Base-by-base conservation (phyloP, 1,140 invertebrate genomes). In the Oppia nitens region DNA sequence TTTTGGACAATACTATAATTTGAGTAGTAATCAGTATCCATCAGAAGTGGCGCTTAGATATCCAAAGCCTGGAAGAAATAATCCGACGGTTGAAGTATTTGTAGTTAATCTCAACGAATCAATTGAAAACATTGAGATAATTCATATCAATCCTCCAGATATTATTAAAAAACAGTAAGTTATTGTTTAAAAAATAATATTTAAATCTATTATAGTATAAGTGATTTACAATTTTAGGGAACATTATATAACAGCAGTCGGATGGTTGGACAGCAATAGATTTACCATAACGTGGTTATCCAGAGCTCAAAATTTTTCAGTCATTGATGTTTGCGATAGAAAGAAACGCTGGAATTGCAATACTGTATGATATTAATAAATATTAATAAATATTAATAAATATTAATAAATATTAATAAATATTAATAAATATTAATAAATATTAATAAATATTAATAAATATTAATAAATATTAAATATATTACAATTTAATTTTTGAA, bases 281-380 rank as follows among this genome's bases (percentile, higher is more conserved):
- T 58, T 73, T 20, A 29, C 68, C 4, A 65, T 72, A 4, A 64
- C 65, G 3, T 74, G 71, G 71, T 47, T 69, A 26, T 69, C 68
- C 47, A 61, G 71, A 54, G 48, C 61, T n/a, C 73, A 75, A 64
- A 75, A 73, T 57, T 63, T 66, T 14, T 69, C 72, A 6, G 65
- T 71, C 9, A 57, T 75, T 9, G 72, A 66, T 21, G 62, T 74
- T 14, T 76, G 74, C 62, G 47, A 56, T 24, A 54, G 57, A 27
- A 53, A 53, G 27, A 67, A 62, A n/a, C 65, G 57, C 24, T 65
- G 64, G 64, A 55, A 45, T 25, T 64, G 64, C 29, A 32, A 56
- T 21, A 62, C 57, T 32, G 63, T 60, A 27, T 17, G 32, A 9
- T 9, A 40, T 9, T 40, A 6, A 40, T 40, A n/a, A n/a, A n/a